Percentiles rank a stretch among this genome's conserved stretches.
Conservation (phyloP, 2,797 vertebrate species). For the Sciurus carolinensis region DNA sequence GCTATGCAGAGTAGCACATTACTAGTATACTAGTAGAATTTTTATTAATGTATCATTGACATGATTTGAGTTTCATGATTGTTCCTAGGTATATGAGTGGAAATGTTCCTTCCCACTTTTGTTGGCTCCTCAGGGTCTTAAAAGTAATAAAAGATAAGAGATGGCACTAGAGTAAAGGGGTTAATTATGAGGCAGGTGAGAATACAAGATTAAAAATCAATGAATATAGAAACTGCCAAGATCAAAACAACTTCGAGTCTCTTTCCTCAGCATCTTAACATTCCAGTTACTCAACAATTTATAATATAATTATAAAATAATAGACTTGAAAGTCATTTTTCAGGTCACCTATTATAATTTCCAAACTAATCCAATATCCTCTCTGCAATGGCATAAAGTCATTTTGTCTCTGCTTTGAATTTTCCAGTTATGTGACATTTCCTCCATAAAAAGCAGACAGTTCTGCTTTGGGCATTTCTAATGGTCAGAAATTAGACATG, state of each 20-base stretch:
- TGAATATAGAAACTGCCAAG: not conserved
- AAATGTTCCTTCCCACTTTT: not conserved
- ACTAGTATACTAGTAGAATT: slow-evolving; percentile 34
- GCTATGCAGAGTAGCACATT: not conserved
- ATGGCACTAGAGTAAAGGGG: not conserved
- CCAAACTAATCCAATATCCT: not conserved
- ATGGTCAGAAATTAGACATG: not conserved
- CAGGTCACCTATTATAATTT: not conserved
- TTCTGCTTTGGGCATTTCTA: not conserved
- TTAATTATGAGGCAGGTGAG: slow-evolving; percentile 25
- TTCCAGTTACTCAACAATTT: not conserved
- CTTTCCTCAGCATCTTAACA: not conserved
- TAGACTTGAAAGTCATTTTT: not conserved
- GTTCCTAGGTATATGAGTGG: not conserved
- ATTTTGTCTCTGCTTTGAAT: not conserved
- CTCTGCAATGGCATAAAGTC: not conserved
- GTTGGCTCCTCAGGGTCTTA: not conserved
- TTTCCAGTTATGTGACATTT: not conserved
- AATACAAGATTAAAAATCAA: slow-evolving; percentile 33
- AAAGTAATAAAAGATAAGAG: not conserved
- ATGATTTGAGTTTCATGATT: slow-evolving; percentile 35
- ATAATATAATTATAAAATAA: slow-evolving; percentile 52
- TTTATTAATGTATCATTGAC: slow-evolving; percentile 13
- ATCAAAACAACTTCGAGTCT: not conserved
- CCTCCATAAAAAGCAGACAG: not conserved